Evolutionary conservation across 92 coral and sea anemone genomes (phyloP), one percentile per base, ranked within the genome.

Genomic region (Actinernus sp.): DNA sequence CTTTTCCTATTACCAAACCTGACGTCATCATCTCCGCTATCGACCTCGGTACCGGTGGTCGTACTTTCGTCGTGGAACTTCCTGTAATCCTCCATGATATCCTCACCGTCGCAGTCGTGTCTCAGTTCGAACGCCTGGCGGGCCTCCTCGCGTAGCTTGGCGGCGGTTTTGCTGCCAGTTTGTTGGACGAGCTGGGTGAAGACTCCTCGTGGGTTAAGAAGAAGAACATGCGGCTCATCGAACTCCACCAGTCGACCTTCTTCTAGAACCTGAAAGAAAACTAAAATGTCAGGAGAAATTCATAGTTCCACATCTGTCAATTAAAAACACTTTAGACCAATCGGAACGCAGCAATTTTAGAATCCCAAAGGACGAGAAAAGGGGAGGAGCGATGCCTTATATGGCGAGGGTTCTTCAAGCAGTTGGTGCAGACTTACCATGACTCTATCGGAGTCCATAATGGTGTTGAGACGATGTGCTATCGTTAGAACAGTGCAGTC

Each of bases 401-500:
- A n/a, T n/a, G n/a, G n/a, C n/a, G n/a, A n/a, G n/a, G n/a, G n/a
- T n/a, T n/a, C n/a, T n/a, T n/a, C n/a, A n/a, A n/a, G n/a, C n/a
- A n/a, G n/a, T n/a, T 26, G 31, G 11, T 12, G 26, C 8, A 18
- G 2, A 33, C 87, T 46, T 56, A 88, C 96, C 96, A 88, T 65
- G 6, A 88, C 96, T 27, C 96, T 47, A 65, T 88, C 96, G 14
- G 96, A 88, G 73, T 88, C 96, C 91, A 88, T 88, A 21, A 88
- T 84, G 29, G 96, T 88, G 48, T 53, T 50, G 8, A 61, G 81
- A 12, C 12, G 81, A 49, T 92, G 97, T 56, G 98, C 98, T 37
- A 92, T 92, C 8, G 98, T 92, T 60, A 92, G 32, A 3, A 92
- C 98, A 3, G 98, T 92, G 49, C 96, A 89, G 55, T 83, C 79